Base-by-base conservation (phyloP, 2,888 invertebrate genomes). In the Drymonia ruficornis region DNA sequence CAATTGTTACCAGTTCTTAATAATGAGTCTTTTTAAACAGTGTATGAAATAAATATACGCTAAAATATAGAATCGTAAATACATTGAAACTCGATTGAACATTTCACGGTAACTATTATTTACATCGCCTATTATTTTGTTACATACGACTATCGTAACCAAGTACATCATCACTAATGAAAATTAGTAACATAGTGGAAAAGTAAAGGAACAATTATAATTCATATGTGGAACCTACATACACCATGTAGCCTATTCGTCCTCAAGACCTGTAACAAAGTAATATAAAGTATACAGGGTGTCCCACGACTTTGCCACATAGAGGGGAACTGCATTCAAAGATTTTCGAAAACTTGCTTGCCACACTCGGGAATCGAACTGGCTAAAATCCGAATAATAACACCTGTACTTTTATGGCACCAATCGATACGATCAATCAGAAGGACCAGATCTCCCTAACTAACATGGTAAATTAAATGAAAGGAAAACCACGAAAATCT, bases 71-170 rank as follows among this genome's bases (percentile, higher is more conserved):
- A 56, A 63, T 56, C 58, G 52, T 50, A 61, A 65, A 66, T 51
- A 60, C 53, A 61, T 57, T 57, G 63, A 54, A 64, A 55, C 44
- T 63, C 52, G 51, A 45, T 36, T 49, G 63, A 67, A 54, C 63
- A 61, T 67, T 52, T 63, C 67, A 64, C 63, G 71, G 73, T 80
- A 80, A 83, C 76, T 73, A 78, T 81, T 81, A 84, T 85, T 80
- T 82, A 81, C 84, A 86, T 59, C 56, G 54, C 49, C 61, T 56
- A 47, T 55, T 64, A 56, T 63, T 49, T 52, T 52, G 55, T 68
- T 72, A 72, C 69, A 74, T 67, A 67, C 73, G 75, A 76, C 76
- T 83, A 85, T 85, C 86, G 86, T 85, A 86, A 80, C 78, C 79
- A 81, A 80, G 83, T 80, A 72, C 63, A 74, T 70, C 64, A 67